phyloP scores from a whole-genome alignment of 2,797 vertebrate genomes.

The Ctenosaura bakeri region DNA sequence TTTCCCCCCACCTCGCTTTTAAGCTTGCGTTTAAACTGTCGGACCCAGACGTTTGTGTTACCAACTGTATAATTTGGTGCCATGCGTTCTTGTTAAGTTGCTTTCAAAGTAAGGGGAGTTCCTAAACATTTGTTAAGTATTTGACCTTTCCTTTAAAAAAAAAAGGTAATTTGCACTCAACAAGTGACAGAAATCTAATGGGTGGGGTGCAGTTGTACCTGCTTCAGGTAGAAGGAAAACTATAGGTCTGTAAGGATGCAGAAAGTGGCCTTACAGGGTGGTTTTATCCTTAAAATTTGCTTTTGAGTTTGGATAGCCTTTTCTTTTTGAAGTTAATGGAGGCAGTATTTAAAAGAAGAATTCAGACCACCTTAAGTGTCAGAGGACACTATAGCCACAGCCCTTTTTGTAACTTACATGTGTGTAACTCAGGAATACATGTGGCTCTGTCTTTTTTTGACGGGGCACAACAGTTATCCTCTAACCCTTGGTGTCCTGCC shows the following conservation, averaged over 20 bases:
- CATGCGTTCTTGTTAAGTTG: background rate
- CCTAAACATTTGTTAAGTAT: background rate
- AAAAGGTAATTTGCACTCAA: no score
- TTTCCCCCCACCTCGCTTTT: background rate
- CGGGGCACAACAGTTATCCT: no score
- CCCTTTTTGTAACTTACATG: background rate
- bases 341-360: background rate
- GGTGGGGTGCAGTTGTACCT: background rate
- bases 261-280: background rate
- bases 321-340: background rate
- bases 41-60: background rate
- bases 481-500: no score
- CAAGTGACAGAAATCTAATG: background rate
- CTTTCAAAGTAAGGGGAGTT: background rate
- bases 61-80: rapidly evolving
- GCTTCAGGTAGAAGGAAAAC: background rate
- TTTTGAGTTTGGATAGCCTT: background rate
- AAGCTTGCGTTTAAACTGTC: background rate
- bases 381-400: background rate
- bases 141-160: background rate
- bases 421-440: background rate
- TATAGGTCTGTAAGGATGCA: rapidly evolving
- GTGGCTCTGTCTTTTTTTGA: no score
- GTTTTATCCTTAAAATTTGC: background rate
- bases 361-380: background rate